These are phyloP conservation scores for Simalia tracyae DNA, from an alignment of 2,797 vertebrate species.

Conservation along the genomic window DNA sequence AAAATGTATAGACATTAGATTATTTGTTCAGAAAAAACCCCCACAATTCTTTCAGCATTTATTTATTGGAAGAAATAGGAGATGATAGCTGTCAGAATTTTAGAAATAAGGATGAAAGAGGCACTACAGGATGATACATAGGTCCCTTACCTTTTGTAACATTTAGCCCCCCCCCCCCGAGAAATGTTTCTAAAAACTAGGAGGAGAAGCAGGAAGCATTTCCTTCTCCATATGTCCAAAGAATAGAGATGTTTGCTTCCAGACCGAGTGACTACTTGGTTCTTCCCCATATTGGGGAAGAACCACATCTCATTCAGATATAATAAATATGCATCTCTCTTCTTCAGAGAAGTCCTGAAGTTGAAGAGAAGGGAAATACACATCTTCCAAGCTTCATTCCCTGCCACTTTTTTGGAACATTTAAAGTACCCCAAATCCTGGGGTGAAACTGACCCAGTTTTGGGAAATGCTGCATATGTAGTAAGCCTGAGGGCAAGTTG, in stretches of 20 bases:
- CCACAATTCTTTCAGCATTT: neutral
- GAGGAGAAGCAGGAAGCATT: neutral
- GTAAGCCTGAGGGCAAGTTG: neutral
- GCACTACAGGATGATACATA: neutral
- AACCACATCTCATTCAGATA: neutral
- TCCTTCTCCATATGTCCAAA: neutral
- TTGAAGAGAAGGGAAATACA: neutral
- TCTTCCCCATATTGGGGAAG: neutral
- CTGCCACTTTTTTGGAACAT: neutral
- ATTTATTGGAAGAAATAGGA: neutral
- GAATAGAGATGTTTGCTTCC: neutral
- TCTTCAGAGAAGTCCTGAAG: neutral
- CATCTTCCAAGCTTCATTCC: neutral
- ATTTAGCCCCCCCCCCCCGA: neutral
- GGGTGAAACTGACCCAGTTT: conserved; percentile 11
- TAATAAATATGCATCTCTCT: neutral
- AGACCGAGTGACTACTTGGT: neutral
- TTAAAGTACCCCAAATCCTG: neutral
- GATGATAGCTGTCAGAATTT: neutral
- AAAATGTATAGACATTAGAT: neutral
- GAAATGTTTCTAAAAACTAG: neutral
- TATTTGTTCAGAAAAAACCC: neutral
- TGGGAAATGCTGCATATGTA: conserved; percentile 1
- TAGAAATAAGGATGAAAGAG: neutral
- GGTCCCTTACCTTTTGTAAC: neutral